These are phyloP conservation scores for Indicator indicator DNA, from an alignment of 2,113 vertebrate species.

Conservation along the genomic window DNA sequence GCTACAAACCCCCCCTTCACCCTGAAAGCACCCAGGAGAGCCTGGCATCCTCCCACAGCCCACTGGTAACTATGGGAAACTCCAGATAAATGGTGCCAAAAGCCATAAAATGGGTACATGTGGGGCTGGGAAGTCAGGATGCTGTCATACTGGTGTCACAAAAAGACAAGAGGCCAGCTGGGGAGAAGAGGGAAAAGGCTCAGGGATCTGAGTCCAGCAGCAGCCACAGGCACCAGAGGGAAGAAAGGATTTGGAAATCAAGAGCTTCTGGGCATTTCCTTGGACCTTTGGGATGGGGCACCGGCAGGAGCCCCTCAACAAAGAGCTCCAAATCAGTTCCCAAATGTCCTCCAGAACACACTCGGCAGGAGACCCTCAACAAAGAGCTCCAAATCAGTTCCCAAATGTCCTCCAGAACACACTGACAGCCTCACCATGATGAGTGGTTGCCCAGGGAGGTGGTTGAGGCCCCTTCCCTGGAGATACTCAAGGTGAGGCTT, in stretches of 20 bases:
- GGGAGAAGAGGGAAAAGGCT: neutral
- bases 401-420: neutral
- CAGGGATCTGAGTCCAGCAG: neutral
- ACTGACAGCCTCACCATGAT: neutral
- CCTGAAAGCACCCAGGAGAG: neutral
- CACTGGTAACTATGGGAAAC: neutral
- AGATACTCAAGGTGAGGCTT: too few relatives aligned
- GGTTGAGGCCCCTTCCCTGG: too few relatives aligned
- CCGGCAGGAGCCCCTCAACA: neutral
- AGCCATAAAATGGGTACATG: rapidly evolving
- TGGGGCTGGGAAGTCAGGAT: neutral
- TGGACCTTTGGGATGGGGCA: neutral
- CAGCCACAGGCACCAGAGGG: rapidly evolving
- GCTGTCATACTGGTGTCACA: rapidly evolving
- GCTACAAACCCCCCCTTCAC: rapidly evolving
- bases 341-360: neutral
- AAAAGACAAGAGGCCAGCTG: rapidly evolving
- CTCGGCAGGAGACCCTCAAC: too few relatives aligned
- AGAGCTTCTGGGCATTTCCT: neutral
- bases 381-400: neutral
- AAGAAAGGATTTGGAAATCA: neutral
- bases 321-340: neutral
- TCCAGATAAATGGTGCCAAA: neutral
- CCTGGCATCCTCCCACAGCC: neutral
- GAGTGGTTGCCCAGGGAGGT: neutral